Evolutionary conservation across 2,888 invertebrate species (phyloP), one percentile per base, ranked within the genome.

Genomic region (Rotaria socialis): DNA sequence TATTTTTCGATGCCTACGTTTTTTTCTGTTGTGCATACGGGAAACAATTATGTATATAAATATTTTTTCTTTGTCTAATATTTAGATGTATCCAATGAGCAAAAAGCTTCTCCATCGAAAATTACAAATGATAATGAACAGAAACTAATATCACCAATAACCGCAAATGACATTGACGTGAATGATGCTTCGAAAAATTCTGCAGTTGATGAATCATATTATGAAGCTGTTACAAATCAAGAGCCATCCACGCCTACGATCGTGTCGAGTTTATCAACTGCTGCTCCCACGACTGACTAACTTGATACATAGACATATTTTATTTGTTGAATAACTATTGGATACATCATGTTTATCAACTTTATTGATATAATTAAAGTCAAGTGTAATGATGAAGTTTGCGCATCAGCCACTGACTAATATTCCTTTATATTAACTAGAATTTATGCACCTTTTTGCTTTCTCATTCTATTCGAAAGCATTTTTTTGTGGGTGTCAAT

Each of bases 361-460:
- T 24, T 56, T 24, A 56, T 8, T 56, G 24, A 67, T 67, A 27
- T 14, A 67, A 10, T 16, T 19, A 2, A 27, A 67, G 67, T 67
- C 35, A 67, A 67, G 67, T 67, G 67, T 67, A 67, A 67, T 67
- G 67, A 67, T 67, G 67, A 67, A 67, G 35, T 67, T 41, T 67
- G 19, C 35, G 19, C 67, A 67, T 67, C 35, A 67, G 35, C 35
- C 35, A 1, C 4, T 67, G 14, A 67, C 67, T 67, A 67, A 67
- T 35, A 35, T 27, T 41, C 14, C 27, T 67, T 5, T 16, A 67
- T 67, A 35, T 35, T 67, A 19, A 67, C 52, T 16, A 41, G 5
- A 27, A 67, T 19, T 14, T 35, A 35, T 19, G 19, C 67, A 67
- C 67, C 27, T 67, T 27, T 14, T 27, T 16, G 19, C 22, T 52